Evolutionary conservation across 2,113 vertebrate genomes (phyloP).

Genomic region (Apaloderma vittatum): DNA sequence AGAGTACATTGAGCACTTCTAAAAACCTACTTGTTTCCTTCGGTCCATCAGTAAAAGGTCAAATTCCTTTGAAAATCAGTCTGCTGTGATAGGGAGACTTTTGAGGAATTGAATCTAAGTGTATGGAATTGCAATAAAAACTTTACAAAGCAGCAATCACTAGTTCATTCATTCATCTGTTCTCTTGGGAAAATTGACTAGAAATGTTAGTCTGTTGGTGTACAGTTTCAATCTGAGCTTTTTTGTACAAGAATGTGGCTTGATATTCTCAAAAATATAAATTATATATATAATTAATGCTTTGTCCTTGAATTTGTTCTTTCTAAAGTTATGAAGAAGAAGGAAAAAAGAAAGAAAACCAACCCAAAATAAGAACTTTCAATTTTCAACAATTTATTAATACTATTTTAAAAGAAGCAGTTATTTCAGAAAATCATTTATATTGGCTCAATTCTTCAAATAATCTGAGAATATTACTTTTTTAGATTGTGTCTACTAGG

Average conservation of each 20-base stretch:
- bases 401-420: neutral
- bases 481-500: neutral
- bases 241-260: neutral
- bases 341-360: neutral
- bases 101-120: neutral
- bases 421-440: conserved; percentile 53
- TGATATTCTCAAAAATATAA: neutral
- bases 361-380: neutral
- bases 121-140: neutral
- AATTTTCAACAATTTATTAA: neutral
- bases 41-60: neutral
- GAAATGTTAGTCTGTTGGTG: fast-evolving
- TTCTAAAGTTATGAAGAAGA: neutral
- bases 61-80: neutral
- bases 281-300: neutral
- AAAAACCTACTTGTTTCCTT: neutral
- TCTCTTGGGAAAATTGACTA: neutral
- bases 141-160: neutral
- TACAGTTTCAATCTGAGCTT: neutral
- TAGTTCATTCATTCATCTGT: neutral
- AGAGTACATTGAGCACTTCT: fast-evolving
- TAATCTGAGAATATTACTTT: neutral
- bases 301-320: neutral
- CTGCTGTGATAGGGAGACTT: neutral
- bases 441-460: conserved; percentile 10